Evolutionary conservation across 1,140 invertebrate genomes (phyloP).

Genomic region (Ridgeia piscesae): DNA sequence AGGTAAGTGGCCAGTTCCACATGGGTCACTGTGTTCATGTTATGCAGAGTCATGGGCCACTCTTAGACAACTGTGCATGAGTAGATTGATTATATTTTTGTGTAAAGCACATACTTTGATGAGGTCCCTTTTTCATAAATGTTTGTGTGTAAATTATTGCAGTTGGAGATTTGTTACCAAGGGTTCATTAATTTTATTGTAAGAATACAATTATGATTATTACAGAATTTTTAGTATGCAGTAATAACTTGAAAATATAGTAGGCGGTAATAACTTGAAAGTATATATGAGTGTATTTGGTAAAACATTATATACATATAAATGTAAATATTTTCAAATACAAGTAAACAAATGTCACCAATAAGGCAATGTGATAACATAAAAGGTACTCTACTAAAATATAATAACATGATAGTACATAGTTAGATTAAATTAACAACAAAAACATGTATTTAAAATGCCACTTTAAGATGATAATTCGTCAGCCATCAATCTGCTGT

Average conservation of each 20-base stretch:
- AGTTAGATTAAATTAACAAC: no score
- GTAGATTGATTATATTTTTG: not conserved
- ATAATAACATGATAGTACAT: no score
- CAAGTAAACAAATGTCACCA: no score
- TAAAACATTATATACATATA: no score
- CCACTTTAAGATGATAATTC: no score
- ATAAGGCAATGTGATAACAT: no score
- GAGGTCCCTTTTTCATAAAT: not conserved
- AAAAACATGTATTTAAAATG: no score
- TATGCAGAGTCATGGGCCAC: not conserved
- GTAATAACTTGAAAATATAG: not conserved
- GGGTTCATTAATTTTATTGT: not conserved
- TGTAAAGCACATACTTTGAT: not conserved
- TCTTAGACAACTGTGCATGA: not conserved
- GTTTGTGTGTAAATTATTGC: not conserved
- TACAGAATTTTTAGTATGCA: no score
- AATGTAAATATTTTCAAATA: no score
- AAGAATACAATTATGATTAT: not conserved
- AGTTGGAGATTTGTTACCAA: not conserved
- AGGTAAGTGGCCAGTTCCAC: not conserved
- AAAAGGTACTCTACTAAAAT: no score
- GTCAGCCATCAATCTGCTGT: no score
- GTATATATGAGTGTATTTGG: no score
- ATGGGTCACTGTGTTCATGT: not conserved
- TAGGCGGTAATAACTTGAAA: not conserved